Conservation (phyloP, 2,888 invertebrate species). For the Torymus auratus region DNA sequence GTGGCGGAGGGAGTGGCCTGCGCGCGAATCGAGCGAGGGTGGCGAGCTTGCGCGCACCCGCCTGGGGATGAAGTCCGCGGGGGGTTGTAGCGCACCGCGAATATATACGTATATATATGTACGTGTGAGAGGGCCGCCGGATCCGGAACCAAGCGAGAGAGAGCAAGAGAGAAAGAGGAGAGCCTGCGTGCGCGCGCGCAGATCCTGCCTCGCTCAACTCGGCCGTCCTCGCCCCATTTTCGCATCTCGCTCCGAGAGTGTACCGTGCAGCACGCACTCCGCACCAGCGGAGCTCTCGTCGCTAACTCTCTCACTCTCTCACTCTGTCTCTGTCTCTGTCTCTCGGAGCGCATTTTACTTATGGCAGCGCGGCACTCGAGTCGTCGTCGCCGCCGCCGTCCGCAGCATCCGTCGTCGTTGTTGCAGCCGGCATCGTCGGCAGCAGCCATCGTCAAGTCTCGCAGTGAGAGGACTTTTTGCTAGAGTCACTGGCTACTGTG, state of each 20-base stretch:
- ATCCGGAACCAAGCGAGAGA: background rate
- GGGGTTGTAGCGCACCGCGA: too few species aligned
- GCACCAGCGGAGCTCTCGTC: too few species aligned
- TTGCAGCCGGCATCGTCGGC: conserved; percentile 3
- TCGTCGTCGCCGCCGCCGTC: conserved; percentile 2
- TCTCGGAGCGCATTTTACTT: conserved; percentile 26
- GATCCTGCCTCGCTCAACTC: conserved; percentile 19
- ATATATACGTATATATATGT: too few species aligned
- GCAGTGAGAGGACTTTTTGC: background rate
- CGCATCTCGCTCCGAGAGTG: conserved; percentile 28
- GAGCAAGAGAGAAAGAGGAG: background rate
- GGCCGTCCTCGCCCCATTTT: conserved; percentile 55
- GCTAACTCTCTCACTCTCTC: too few species aligned
- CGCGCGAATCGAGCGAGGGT: conserved; percentile 52
- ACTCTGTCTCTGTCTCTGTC: too few species aligned
- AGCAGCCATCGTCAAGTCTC: background rate
- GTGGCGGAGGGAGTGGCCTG: conserved; percentile 59
- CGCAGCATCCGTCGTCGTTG: conserved; percentile 11
- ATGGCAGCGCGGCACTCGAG: conserved; percentile 40
- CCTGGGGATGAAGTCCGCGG: background rate
- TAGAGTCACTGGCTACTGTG: background rate
- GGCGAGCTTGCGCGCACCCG: background rate
- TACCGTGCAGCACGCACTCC: background rate
- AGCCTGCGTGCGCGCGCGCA: conserved; percentile 35
- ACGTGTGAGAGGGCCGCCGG: background rate